phyloP scores from a whole-genome alignment of 1,140 invertebrate genomes.

The Pentalonia nigronervosa region DNA sequence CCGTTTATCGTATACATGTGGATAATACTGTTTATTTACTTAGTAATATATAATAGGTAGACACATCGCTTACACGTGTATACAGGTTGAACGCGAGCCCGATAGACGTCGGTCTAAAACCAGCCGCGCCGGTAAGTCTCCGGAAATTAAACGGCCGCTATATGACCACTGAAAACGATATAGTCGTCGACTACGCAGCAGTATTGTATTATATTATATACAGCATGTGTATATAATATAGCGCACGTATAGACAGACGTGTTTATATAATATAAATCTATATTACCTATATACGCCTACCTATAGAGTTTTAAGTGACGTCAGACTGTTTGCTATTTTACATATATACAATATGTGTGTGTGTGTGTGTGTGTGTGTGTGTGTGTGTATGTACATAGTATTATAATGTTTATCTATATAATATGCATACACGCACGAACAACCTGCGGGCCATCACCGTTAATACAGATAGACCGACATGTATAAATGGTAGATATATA shows the following conservation, averaged over 20 bases:
- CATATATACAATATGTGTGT: background rate
- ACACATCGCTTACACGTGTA: background rate
- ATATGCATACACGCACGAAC: background rate
- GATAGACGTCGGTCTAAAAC: conserved; percentile 10
- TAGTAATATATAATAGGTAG: background rate
- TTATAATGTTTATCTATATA: background rate
- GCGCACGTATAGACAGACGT: too few species aligned
- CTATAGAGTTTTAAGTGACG: background rate
- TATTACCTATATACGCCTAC: background rate
- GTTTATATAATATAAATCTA: conserved; percentile 6
- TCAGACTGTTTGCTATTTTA: background rate
- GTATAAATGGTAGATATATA: background rate
- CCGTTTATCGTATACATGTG: background rate
- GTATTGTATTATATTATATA: background rate
- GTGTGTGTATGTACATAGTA: too few species aligned
- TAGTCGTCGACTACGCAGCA: background rate
- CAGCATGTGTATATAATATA: too few species aligned
- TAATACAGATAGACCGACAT: background rate
- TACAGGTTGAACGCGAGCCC: background rate
- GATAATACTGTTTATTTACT: too few species aligned
- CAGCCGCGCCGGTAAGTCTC: background rate
- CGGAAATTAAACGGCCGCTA: conserved; percentile 7
- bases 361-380: too few species aligned
- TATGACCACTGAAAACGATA: background rate
- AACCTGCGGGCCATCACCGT: background rate